Conservation (phyloP, 2,888 invertebrate species). For the Eupithecia pulchellata region DNA sequence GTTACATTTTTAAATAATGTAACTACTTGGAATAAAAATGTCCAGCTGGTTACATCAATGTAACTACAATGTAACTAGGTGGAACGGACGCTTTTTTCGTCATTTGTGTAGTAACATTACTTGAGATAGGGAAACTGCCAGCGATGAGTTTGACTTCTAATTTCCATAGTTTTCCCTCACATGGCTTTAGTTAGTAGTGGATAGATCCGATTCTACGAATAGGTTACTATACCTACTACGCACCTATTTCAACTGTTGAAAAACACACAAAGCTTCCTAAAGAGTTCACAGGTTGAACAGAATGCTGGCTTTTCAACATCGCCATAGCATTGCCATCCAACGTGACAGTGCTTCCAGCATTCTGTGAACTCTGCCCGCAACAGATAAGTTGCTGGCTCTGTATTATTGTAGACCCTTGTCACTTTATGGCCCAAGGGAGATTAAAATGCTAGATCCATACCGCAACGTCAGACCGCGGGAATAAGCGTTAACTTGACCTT, state of each 20-base stretch:
- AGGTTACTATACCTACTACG: not conserved
- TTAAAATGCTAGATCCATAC: constrained; percentile 42
- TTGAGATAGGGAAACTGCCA: too few relatives aligned
- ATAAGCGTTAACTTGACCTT: constrained; percentile 12
- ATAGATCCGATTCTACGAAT: not conserved
- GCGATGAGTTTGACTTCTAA: not conserved
- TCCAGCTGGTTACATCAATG: too few relatives aligned
- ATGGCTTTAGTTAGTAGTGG: not conserved
- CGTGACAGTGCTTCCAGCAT: too few relatives aligned
- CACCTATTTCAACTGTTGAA: not conserved
- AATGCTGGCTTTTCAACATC: too few relatives aligned
- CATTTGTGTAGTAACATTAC: too few relatives aligned
- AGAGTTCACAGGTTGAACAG: too few relatives aligned
- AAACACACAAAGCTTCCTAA: too few relatives aligned
- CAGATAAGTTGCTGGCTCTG: constrained; percentile 4
- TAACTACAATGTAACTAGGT: too few relatives aligned
- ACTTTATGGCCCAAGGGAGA: constrained; percentile 26
- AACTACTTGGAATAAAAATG: too few relatives aligned
- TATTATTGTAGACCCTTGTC: constrained; percentile 11
- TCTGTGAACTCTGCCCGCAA: not conserved
- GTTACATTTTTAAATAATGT: too few relatives aligned
- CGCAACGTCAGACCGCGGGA: constrained; percentile 30
- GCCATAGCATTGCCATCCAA: too few relatives aligned
- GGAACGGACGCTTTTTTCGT: too few relatives aligned
- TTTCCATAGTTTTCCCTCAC: not conserved